These are phyloP conservation scores for Eurystomus glaucurus DNA, from an alignment of 2,797 vertebrate genomes.

Conservation along the genomic window DNA sequence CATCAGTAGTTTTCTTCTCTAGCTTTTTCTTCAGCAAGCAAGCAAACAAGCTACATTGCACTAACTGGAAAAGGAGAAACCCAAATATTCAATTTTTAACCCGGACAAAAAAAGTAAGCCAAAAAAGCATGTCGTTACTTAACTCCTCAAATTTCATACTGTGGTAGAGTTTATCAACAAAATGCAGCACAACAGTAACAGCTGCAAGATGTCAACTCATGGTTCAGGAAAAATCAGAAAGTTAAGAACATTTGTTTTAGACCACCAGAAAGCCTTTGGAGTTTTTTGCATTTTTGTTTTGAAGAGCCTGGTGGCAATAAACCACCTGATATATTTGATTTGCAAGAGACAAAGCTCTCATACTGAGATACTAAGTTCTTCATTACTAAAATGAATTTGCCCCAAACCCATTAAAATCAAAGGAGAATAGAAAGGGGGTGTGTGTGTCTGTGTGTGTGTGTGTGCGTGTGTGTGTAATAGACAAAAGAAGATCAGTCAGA, in stretches of 20 bases:
- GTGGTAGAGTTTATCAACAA: background rate
- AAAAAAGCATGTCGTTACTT: fast-evolving
- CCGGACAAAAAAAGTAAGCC: background rate
- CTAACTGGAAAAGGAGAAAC: background rate
- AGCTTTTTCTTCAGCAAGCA: background rate
- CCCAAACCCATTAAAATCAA: background rate
- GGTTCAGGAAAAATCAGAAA: background rate
- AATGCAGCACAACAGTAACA: background rate
- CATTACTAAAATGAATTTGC: background rate
- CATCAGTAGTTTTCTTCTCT: background rate
- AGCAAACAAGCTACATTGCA: background rate
- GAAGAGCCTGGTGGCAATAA: background rate
- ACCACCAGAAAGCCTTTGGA: background rate
- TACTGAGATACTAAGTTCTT: background rate
- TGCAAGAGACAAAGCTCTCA: background rate
- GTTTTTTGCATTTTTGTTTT: background rate
- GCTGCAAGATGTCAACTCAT: background rate
- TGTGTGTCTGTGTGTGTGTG: no score
- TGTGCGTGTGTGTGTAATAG: no score
- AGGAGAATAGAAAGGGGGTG: background rate
- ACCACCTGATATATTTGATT: background rate
- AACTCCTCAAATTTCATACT: background rate
- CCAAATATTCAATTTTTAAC: background rate
- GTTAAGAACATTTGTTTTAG: background rate
- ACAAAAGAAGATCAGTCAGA: background rate